Evolutionary conservation across 2,888 invertebrate genomes (phyloP), one percentile per base, ranked within the genome.

Genomic region (Bellardia bayeri): DNA sequence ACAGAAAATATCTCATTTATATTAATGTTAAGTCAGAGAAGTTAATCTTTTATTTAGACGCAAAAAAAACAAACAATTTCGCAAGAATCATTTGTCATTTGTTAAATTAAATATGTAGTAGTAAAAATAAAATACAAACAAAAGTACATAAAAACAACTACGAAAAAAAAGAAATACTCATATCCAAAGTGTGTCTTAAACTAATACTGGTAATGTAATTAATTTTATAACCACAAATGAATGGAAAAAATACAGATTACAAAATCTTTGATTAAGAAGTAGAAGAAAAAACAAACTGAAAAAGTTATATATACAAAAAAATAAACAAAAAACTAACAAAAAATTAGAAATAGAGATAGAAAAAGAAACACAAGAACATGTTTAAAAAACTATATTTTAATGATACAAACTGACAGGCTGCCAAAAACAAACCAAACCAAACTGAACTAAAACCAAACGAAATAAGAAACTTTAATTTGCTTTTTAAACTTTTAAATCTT

Each of bases 191-290:
- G 51, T 82, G 72, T 58, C 51, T 78, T 74, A 68, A 51, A 78
- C 42, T 63, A 82, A 69, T 72, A 61, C 49, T 78, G 61, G 66
- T 54, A 72, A 40, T 82, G 86, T 86, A 82, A 86, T 86, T 86
- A 86, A 86, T 82, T 86, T 72, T 58, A 78, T 63, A 82, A 51
- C 86, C 82, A 51, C 71, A 78, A 86, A 54, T 6, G 40, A 76
- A 69, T 2, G 23, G 0, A 61, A 51, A 68, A 69, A 69, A 49
- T 49, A 75, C 75, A 68, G 54, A 74, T 84, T 74, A 68, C 61
- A 61, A 79, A 84, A 79, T 68, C 74, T 74, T 64, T 79, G 72
- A 61, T 84, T 79, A 79, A 74, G 61, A 61, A 84, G 58, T 74
- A 13, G 42, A 64, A 6, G 71, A 76, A 51, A 9, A 63, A 42